Conservation (phyloP, 2,797 vertebrate genomes). For the Artibeus jamaicensis region DNA sequence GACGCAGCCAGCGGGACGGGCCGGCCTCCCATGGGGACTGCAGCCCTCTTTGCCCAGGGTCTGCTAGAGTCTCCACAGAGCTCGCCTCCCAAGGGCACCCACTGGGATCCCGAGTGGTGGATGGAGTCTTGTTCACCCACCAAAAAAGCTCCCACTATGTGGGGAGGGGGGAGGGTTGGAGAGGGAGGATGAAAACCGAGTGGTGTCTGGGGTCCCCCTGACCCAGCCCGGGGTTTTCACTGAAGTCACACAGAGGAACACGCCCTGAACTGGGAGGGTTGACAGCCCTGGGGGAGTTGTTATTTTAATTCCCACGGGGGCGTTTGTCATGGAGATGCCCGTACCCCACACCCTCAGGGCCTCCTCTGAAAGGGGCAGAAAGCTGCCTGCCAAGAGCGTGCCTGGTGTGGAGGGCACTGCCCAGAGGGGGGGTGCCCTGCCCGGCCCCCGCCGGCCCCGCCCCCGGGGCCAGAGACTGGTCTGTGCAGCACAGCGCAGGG, state of each 20-base stretch:
- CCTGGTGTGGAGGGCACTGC: background rate
- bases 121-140: background rate
- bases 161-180: rapidly evolving
- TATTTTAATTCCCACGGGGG: background rate
- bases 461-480: background rate
- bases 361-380: background rate
- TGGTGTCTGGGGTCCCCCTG: background rate
- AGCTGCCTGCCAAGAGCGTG: background rate
- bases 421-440: background rate
- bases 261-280: background rate
- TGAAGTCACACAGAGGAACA: background rate
- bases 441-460: background rate
- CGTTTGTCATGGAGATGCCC: background rate
- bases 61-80: background rate
- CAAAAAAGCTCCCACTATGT: background rate
- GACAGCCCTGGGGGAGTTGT: background rate
- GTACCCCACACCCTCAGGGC: background rate
- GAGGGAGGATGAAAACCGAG: background rate
- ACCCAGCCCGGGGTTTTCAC: background rate
- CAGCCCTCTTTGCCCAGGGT: rapidly evolving
- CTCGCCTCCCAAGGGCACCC: background rate
- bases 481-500: background rate
- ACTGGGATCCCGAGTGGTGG: rapidly evolving
- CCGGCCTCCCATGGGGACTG: rapidly evolving
- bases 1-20: rapidly evolving